Base-by-base conservation (phyloP, 2,888 invertebrate species). In the Cantharis flavilabris region DNA sequence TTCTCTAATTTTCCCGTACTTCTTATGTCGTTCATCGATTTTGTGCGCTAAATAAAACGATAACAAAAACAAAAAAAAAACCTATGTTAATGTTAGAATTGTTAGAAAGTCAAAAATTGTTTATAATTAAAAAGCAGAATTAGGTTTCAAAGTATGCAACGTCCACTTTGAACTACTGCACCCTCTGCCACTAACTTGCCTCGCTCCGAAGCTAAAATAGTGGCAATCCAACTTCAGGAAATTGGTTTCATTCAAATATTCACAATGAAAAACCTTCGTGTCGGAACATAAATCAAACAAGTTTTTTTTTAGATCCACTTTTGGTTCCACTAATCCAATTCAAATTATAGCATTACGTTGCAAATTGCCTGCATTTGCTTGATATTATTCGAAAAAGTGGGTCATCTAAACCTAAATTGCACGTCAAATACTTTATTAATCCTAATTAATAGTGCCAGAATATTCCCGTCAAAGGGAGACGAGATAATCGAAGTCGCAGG, bases 21-120 rank as follows among this genome's bases (percentile, higher is more conserved):
- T 65, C 82, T 80, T 84, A 89, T 88, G 85, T 90, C 90, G 82
- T 88, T 88, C 87, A 90, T 88, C 82, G 91, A 91, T 85, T 90
- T 90, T 86, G 91, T 89, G 86, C 90, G 89, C 91, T 91, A 85
- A 76, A 69, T 62, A 79, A 80, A 73, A 86, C 78, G 81, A 83
- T 84, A 84, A 81, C 76, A 78, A 69, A 71, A 26, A 67, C 49
- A 30, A 16, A 71, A 30, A n/a, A 71, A 73, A 77, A 71, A 73
- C 76, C 67, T 18, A 30, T 26, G 72, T 70, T 70, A 72, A 49
- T 67, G 18, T 49, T 49, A 49, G 49, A 49, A 49, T 49, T 49
- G 49, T 49, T 49, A 49, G 49, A 49, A 49, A 7, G 49, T 49
- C 49, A 49, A 49, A 49, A 49, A n/a, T 49, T 13, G 49, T 49